These are phyloP conservation scores for Elaphurus davidianus DNA, from an alignment of 2,113 vertebrate species.

Conservation along the genomic window DNA sequence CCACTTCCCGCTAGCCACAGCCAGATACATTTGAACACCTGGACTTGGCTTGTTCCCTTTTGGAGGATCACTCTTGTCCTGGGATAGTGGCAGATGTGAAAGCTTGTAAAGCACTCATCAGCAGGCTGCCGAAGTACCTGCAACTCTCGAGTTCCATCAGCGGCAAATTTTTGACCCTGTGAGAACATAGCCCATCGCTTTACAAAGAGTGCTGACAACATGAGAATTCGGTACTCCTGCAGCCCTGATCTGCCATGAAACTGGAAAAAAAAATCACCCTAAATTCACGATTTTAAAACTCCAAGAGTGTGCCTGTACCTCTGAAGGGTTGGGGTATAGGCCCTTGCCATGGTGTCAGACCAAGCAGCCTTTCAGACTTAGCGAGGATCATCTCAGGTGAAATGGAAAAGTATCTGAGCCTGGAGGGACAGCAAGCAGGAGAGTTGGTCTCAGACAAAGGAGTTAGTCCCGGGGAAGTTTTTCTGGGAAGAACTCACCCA, in stretches of 20 bases:
- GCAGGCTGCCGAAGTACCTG: background rate
- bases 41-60: background rate
- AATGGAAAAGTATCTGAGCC: background rate
- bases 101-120: background rate
- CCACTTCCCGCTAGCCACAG: background rate
- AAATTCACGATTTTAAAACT: background rate
- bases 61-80: background rate
- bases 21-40: background rate
- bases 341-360: no score
- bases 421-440: background rate
- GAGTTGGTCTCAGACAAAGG: background rate
- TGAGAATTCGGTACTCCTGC: background rate
- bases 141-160: background rate
- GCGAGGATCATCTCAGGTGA: background rate
- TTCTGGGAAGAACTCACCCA: background rate
- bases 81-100: background rate
- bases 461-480: background rate
- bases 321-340: fast-evolving
- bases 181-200: background rate
- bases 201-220: background rate
- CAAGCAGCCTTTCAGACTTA: background rate
- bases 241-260: background rate
- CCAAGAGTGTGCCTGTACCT: background rate
- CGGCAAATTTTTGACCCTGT: background rate
- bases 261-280: background rate